A percentile compares a stretch with the other conserved stretches of the same genome.
Conservation (phyloP, 1,140 invertebrate genomes). For the Ceratina australensis region DNA sequence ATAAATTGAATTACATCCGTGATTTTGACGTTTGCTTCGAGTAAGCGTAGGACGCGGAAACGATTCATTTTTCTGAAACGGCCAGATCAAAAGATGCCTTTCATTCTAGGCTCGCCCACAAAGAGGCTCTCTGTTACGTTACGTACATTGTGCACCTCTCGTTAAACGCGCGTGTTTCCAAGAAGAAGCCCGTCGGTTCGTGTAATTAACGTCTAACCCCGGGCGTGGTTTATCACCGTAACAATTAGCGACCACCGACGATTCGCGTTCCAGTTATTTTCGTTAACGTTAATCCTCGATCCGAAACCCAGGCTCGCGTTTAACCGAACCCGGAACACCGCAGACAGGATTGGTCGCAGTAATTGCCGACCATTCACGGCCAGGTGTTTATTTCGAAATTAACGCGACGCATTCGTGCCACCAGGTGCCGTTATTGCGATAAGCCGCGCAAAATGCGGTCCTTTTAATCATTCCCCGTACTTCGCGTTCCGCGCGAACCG, state of each 20-base stretch:
- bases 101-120: slow-evolving; percentile 34
- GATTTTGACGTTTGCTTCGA: too few relatives aligned
- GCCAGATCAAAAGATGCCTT: slow-evolving; percentile 58
- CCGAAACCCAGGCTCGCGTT: slow-evolving; percentile 1
- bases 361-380: neutral
- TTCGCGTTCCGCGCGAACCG: too few relatives aligned
- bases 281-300: neutral
- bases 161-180: slow-evolving; percentile 29
- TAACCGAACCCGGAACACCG: neutral
- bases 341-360: slow-evolving; percentile 3
- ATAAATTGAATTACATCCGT: neutral
- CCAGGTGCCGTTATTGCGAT: neutral
- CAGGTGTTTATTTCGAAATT: slow-evolving; percentile 29
- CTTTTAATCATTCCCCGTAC: too few relatives aligned
- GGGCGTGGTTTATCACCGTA: slow-evolving; percentile 14
- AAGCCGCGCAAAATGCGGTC: neutral
- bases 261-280: slow-evolving; percentile 1
- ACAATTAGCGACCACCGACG: slow-evolving; percentile 6
- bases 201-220: slow-evolving; percentile 16
- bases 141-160: slow-evolving; percentile 28
- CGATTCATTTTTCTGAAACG: slow-evolving; percentile 8
- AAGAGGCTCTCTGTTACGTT: slow-evolving; percentile 28
- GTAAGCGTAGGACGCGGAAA: slow-evolving; percentile 48
- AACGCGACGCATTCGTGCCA: slow-evolving; percentile 17
- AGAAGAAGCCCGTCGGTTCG: slow-evolving; percentile 13